These are phyloP conservation scores for Tretioscincus oriximinensis DNA, from an alignment of 2,113 vertebrate species.

Conservation along the genomic window DNA sequence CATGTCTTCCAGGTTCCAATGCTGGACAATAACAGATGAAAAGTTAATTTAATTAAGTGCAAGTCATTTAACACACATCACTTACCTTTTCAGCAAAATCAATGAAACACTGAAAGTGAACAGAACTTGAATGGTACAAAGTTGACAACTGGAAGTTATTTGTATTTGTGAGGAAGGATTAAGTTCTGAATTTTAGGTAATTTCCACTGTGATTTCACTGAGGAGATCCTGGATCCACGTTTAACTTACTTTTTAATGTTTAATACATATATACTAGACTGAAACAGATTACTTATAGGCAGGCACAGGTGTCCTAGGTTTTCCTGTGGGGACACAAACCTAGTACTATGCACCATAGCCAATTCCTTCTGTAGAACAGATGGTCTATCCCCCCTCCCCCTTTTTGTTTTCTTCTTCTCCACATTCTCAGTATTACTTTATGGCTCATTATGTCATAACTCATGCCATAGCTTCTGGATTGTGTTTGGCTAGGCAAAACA, in stretches of 20 bases:
- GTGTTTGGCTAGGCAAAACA: background rate
- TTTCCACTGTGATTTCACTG: background rate
- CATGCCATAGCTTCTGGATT: conserved; percentile 18
- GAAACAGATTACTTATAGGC: background rate
- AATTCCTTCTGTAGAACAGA: conserved; percentile 46
- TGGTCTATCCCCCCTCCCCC: conserved; percentile 16
- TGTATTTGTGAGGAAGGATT: background rate
- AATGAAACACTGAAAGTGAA: background rate
- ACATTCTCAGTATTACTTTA: conserved; percentile 49
- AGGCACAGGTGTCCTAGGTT: background rate
- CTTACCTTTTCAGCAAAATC: background rate
- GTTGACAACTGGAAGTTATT: background rate
- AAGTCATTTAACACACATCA: background rate
- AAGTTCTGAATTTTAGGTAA: background rate
- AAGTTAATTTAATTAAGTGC: background rate
- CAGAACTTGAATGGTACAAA: background rate
- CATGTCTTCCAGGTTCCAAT: background rate
- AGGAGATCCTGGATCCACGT: background rate
- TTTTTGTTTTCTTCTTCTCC: conserved; percentile 13
- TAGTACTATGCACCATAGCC: background rate
- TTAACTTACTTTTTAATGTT: background rate
- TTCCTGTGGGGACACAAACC: conserved; percentile 14
- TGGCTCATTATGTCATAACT: conserved; percentile 31
- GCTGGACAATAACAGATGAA: background rate
- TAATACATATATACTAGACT: background rate